Base-by-base conservation (phyloP, 1,140 invertebrate genomes). In the Drosophila persimilis region DNA sequence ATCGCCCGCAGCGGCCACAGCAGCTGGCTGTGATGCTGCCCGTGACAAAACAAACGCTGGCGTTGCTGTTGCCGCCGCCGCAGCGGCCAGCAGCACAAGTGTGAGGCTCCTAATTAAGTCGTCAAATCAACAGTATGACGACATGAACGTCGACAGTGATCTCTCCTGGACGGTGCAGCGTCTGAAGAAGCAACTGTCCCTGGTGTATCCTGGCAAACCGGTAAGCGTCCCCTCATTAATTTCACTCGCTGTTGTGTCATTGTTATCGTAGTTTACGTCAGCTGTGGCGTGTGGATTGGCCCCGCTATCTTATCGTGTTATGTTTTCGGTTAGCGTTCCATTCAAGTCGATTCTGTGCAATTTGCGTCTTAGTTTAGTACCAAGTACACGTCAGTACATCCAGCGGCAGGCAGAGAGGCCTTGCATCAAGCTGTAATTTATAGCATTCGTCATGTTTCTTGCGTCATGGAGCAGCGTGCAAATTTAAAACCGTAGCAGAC, bases 141-240 rank as follows among this genome's bases (percentile, higher is more conserved):
- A 98, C 92, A 95, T 97, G 86, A 95, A 94, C 61, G 93, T 98
- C 51, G 94, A 96, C 71, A 97, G 96, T 91, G 93, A 96, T 85
- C 92, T 95, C 35, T 94, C 94, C 62, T 98, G 97, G 97, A 97
- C 95, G n/a, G 95, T 98, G 55, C 93, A 93, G 63, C 94, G 95
- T 89, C 92, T 98, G 24, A 98, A 98, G 92, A 94, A 94, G 62
- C 95, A 97, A 89, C 92, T 98, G 20, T 94, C 95, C 4, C 93
- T 95, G 91, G 95, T 97, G 57, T 97, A 98, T 93, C 97, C 97
- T 13, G 96, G 94, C 88, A 97, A 97, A 94, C 97, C 97, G 85
- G 97, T 98, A 93, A 94, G 95, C 8, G 31, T 35, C 9, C 15
- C 8, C 8, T 3, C 8, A 31, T 31, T 3, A 9, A 31, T 31